These are phyloP conservation scores for Camarhynchus parvulus DNA, from an alignment of 2,113 vertebrate genomes.

Conservation along the genomic window DNA sequence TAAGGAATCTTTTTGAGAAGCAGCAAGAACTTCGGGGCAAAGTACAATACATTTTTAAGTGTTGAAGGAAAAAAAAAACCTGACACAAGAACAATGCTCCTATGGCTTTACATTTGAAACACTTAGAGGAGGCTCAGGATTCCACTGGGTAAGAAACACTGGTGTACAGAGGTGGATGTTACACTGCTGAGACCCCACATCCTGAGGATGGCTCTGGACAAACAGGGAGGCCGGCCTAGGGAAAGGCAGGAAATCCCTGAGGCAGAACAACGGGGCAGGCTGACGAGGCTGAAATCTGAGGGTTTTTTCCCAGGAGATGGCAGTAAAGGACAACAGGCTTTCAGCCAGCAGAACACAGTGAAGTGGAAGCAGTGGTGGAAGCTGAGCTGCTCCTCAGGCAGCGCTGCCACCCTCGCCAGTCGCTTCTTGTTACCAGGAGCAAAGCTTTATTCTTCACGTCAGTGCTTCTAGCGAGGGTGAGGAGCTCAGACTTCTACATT, in stretches of 20 bases:
- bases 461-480: not conserved
- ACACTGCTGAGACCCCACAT: not conserved
- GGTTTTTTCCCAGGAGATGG: conserved; percentile 56
- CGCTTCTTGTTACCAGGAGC: not conserved
- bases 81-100: not conserved
- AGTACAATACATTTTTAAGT: not conserved
- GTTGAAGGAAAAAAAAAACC: not conserved
- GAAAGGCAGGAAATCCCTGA: conserved; percentile 10
- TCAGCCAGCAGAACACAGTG: not conserved
- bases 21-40: not conserved
- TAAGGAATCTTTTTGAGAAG: not conserved
- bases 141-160: not conserved
- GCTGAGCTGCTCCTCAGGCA: not conserved
- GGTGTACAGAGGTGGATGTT: not conserved
- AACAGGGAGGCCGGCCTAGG: not conserved
- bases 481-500: not conserved
- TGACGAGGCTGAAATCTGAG: not conserved
- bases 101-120: not conserved
- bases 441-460: not conserved
- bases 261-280: not conserved
- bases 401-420: not conserved
- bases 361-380: not conserved
- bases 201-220: not conserved
- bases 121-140: not conserved
- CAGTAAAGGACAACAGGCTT: conserved; percentile 41